Conservation (phyloP, 1,140 invertebrate species). For the Neodiprion virginianus region DNA sequence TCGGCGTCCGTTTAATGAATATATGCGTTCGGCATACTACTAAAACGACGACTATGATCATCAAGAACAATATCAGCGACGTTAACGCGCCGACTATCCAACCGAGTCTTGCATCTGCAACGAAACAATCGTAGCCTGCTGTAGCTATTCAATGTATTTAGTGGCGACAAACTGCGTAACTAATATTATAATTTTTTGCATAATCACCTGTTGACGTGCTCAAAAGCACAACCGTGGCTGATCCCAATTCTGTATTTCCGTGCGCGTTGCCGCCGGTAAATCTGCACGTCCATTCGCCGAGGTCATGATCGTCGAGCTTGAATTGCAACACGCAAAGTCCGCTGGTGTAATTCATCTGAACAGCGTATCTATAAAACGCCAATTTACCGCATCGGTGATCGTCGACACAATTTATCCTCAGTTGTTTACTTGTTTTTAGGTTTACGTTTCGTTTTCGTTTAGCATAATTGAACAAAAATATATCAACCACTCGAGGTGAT, state of each 20-base stretch:
- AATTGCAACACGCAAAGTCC: constrained; percentile 56
- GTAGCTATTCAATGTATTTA: constrained; percentile 7
- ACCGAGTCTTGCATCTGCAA: constrained; percentile 49
- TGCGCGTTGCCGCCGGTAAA: constrained; percentile 39
- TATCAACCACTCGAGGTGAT: no score
- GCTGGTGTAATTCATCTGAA: constrained; percentile 49
- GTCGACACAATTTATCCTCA: not conserved
- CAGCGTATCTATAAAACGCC: constrained; percentile 37
- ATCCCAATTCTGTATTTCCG: constrained; percentile 41
- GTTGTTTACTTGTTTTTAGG: constrained; percentile 32
- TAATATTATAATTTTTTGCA: not conserved
- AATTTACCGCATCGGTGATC: constrained; percentile 3
- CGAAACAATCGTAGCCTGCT: not conserved
- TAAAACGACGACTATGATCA: constrained; percentile 52
- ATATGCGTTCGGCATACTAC: constrained; percentile 52
- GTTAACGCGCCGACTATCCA: constrained; percentile 57
- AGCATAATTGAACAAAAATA: no score
- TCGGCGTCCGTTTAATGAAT: constrained; percentile 37
- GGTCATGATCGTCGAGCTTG: constrained; percentile 47
- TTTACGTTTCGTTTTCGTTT: no score
- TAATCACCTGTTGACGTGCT: constrained; percentile 43
- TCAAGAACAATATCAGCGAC: constrained; percentile 48
- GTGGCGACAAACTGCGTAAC: not conserved
- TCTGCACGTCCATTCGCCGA: constrained; percentile 56
- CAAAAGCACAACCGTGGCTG: constrained; percentile 46